Evolutionary conservation across 2,797 vertebrate genomes (phyloP).

Genomic region (Channa striata): DNA sequence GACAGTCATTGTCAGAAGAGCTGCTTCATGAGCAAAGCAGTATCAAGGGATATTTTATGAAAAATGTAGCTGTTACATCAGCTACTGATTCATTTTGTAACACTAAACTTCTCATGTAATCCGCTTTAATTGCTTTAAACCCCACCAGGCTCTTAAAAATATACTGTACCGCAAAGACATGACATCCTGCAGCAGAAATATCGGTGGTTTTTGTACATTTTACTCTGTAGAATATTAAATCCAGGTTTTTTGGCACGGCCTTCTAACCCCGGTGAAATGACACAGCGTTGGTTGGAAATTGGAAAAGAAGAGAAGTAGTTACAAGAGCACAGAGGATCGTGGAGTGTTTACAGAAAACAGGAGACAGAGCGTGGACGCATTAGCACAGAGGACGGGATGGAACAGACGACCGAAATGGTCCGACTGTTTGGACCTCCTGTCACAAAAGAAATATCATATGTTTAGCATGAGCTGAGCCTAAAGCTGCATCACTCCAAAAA

Average conservation of each 20-base stretch:
- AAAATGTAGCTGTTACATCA: conserved; percentile 2
- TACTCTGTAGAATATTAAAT: neutral
- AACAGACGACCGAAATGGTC: conserved; percentile 25
- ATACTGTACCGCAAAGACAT: neutral
- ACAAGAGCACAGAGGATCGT: neutral
- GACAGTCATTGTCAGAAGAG: neutral
- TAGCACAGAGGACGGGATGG: conserved; percentile 11
- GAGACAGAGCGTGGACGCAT: conserved; percentile 20
- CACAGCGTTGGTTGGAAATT: neutral
- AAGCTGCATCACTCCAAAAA: conserved; percentile 21
- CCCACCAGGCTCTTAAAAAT: neutral
- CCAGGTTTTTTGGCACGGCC: neutral
- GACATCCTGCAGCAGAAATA: neutral
- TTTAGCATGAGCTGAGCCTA: conserved; percentile 6
- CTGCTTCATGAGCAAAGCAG: neutral
- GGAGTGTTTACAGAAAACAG: conserved; percentile 22
- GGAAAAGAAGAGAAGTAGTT: neutral
- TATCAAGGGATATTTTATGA: conserved; percentile 7
- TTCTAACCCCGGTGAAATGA: neutral
- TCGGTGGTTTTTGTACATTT: neutral
- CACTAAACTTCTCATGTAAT: conserved; percentile 10
- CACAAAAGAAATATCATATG: conserved; percentile 31
- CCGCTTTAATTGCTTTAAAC: neutral
- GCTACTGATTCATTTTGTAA: neutral
- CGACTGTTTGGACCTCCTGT: conserved; percentile 45